Conservation (phyloP, 2,113 vertebrate genomes). For the Pangasianodon hypophthalmus region DNA sequence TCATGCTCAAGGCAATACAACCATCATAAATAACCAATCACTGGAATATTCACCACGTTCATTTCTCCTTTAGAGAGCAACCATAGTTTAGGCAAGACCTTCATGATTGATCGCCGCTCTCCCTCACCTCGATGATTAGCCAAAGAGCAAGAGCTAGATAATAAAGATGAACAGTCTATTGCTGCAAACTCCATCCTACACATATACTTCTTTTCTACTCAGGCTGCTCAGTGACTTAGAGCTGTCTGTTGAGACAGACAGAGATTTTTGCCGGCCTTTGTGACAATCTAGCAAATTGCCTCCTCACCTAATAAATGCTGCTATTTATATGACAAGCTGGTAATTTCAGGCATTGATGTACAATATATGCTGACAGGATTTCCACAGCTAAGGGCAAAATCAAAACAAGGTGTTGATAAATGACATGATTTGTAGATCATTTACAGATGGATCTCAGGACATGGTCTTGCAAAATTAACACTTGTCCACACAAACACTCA, state of each 20-base stretch:
- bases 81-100: conserved; percentile 48
- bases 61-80: conserved; percentile 48
- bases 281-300: conserved; percentile 72
- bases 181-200: conserved; percentile 67
- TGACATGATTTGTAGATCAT: conserved; percentile 48
- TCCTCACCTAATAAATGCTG: conserved; percentile 66
- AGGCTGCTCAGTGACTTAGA: conserved; percentile 1
- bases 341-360: conserved; percentile 54
- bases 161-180: conserved; percentile 73
- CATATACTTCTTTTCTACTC: neutral
- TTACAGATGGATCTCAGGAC: conserved; percentile 16
- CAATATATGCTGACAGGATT: conserved; percentile 17
- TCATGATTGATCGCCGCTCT: conserved; percentile 71
- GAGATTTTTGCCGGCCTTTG: conserved; percentile 57
- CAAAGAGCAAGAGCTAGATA: conserved; percentile 65
- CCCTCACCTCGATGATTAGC: conserved; percentile 67
- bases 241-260: conserved; percentile 66
- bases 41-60: conserved; percentile 42
- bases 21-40: conserved; percentile 70
- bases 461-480: neutral
- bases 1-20: conserved; percentile 60
- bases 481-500: neutral
- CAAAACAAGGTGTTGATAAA: conserved; percentile 59
- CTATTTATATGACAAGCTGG: conserved; percentile 60
- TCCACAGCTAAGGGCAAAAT: conserved; percentile 36